Conservation (phyloP, 2,797 vertebrate genomes). For the Aulostomus chinensis region DNA sequence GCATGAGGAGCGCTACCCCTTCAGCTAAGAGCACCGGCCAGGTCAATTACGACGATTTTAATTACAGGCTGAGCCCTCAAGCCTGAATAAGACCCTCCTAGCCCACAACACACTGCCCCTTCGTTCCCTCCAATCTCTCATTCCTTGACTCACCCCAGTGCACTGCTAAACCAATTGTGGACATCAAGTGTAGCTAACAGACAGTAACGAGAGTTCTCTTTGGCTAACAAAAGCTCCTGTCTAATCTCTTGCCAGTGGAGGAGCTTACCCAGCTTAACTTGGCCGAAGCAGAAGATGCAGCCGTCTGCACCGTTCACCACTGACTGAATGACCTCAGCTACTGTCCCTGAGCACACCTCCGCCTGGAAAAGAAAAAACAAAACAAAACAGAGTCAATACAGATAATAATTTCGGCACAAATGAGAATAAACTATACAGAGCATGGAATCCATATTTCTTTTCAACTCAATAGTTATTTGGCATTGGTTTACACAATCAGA, state of each 20-base stretch:
- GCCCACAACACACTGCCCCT: slow-evolving; percentile 25
- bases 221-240: slow-evolving; percentile 58
- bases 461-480: slow-evolving; percentile 27
- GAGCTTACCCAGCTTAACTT: slow-evolving; percentile 92
- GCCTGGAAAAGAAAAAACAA: slow-evolving; percentile 56
- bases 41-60: slow-evolving; percentile 77
- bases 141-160: slow-evolving; percentile 64
- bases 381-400: slow-evolving; percentile 21
- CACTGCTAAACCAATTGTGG: slow-evolving; percentile 67
- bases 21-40: slow-evolving; percentile 56
- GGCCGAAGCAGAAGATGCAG: slow-evolving; percentile 98
- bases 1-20: slow-evolving; percentile 45
- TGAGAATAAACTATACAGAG: slow-evolving; percentile 6
- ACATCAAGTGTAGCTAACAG: slow-evolving; percentile 68
- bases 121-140: slow-evolving; percentile 49
- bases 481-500: slow-evolving; percentile 22
- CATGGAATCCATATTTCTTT: slow-evolving; percentile 14
- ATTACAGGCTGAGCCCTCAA: slow-evolving; percentile 68
- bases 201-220: slow-evolving; percentile 63
- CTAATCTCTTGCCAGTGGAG: slow-evolving; percentile 58
- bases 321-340: slow-evolving; percentile 97
- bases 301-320: slow-evolving; percentile 97
- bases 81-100: slow-evolving; percentile 47
- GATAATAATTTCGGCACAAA: slow-evolving; percentile 7
- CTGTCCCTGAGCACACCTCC: slow-evolving; percentile 85